Evolutionary conservation across 2,797 vertebrate genomes (phyloP).

Genomic region (Petrocephalus schoutedeni): DNA sequence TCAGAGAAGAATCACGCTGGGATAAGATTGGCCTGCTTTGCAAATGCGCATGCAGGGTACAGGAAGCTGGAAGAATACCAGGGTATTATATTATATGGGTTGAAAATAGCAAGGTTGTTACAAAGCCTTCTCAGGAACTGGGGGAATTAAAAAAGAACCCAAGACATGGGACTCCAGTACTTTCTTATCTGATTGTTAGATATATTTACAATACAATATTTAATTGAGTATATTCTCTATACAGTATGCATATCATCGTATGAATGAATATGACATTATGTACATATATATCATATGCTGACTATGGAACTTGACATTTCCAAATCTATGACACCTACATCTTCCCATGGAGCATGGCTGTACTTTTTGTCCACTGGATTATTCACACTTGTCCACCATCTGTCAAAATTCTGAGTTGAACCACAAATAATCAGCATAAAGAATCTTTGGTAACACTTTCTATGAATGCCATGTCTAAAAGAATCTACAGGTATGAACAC

Average conservation of each 20-base stretch:
- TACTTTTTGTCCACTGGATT: neutral
- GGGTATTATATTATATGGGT: neutral
- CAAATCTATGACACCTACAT: neutral
- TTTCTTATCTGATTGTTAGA: neutral
- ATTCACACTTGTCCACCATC: neutral
- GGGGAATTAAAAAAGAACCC: neutral
- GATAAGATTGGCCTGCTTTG: neutral
- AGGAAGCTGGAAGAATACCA: neutral
- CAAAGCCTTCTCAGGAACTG: neutral
- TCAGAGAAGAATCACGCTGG: neutral
- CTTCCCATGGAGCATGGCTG: neutral
- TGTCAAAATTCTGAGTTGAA: neutral
- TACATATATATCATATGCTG: neutral
- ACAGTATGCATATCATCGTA: neutral
- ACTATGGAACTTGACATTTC: neutral
- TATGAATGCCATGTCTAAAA: neutral
- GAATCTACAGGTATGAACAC: neutral
- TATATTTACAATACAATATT: neutral
- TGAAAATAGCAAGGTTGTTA: neutral
- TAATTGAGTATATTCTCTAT: neutral
- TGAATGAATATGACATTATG: neutral
- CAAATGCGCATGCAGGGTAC: neutral
- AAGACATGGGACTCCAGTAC: neutral
- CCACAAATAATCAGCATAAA: neutral
- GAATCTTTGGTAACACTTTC: neutral